phyloP scores from a whole-genome alignment of 2,888 invertebrate genomes.

The Malacosoma neustria region DNA sequence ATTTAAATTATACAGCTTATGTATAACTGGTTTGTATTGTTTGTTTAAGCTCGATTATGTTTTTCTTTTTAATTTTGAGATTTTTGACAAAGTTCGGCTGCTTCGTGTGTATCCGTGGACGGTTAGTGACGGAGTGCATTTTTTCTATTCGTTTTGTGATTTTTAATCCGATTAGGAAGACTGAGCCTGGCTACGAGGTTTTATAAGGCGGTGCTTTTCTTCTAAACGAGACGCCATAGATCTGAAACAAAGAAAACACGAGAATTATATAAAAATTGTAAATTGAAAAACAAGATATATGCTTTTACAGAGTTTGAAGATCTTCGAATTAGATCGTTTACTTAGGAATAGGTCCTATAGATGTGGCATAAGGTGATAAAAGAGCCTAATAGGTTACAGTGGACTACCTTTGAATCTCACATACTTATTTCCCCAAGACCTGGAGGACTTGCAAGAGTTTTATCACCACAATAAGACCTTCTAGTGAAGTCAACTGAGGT shows the following conservation, averaged over 20 bases:
- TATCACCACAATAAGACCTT: too few relatives aligned
- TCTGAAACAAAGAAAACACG: conserved; percentile 35
- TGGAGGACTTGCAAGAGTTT: too few relatives aligned
- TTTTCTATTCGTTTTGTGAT: conserved; percentile 26
- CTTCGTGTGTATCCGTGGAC: conserved; percentile 34
- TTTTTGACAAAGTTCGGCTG: conserved; percentile 33
- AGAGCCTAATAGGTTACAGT: too few relatives aligned
- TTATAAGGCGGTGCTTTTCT: conserved; percentile 10
- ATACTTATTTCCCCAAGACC: too few relatives aligned
- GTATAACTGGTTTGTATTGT: conserved; percentile 5
- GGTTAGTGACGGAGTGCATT: conserved; percentile 49
- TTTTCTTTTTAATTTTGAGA: conserved; percentile 52
- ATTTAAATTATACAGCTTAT: conserved; percentile 20
- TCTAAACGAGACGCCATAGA: conserved; percentile 37
- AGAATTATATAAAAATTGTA: too few relatives aligned
- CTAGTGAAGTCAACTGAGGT: too few relatives aligned
- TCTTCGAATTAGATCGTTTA: too few relatives aligned
- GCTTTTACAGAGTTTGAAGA: too few relatives aligned
- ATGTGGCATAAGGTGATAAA: too few relatives aligned
- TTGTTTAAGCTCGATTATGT: conserved; percentile 46
- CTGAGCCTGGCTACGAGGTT: conserved; percentile 3
- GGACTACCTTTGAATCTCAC: too few relatives aligned
- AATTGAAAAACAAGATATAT: too few relatives aligned
- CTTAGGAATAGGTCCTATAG: too few relatives aligned
- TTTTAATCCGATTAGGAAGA: conserved; percentile 16